A percentile compares a stretch with the other conserved stretches of the same genome.
Conservation (phyloP, 2,888 invertebrate species). For the Agrochola litura region DNA sequence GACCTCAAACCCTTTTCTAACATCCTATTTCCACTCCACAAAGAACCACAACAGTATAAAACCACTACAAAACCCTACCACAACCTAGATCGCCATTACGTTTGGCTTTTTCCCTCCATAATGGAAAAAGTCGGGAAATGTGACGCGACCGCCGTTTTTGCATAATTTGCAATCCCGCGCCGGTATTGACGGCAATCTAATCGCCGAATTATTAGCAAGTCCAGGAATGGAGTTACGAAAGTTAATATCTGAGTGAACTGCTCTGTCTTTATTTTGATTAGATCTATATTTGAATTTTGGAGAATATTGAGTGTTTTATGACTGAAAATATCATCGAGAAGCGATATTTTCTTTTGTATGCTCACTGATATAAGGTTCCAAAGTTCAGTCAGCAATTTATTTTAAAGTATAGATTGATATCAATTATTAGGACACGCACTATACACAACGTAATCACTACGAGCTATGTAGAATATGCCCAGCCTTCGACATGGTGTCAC, state of each 20-base stretch:
- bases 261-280: constrained; percentile 13
- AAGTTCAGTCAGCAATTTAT: not conserved
- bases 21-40: not conserved
- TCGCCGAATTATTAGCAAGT: constrained; percentile 54
- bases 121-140: constrained; percentile 51
- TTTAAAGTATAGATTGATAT: not conserved
- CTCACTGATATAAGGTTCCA: not conserved
- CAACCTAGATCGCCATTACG: constrained; percentile 29
- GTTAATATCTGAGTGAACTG: constrained; percentile 34
- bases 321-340: not conserved
- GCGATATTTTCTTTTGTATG: not conserved
- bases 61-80: not conserved
- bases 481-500: not conserved
- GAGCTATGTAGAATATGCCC: not conserved
- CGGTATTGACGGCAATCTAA: constrained; percentile 56
- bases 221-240: constrained; percentile 47
- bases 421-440: not conserved
- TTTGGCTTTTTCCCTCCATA: constrained; percentile 42
- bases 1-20: not conserved
- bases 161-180: constrained; percentile 62
- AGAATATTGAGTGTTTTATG: constrained; percentile 8
- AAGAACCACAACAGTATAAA: not conserved
- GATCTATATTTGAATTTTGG: constrained; percentile 9
- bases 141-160: constrained; percentile 55
- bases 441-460: not conserved